These are phyloP conservation scores for Platyrinchus mystaceus DNA, from an alignment of 2,797 vertebrate species.

Conservation along the genomic window DNA sequence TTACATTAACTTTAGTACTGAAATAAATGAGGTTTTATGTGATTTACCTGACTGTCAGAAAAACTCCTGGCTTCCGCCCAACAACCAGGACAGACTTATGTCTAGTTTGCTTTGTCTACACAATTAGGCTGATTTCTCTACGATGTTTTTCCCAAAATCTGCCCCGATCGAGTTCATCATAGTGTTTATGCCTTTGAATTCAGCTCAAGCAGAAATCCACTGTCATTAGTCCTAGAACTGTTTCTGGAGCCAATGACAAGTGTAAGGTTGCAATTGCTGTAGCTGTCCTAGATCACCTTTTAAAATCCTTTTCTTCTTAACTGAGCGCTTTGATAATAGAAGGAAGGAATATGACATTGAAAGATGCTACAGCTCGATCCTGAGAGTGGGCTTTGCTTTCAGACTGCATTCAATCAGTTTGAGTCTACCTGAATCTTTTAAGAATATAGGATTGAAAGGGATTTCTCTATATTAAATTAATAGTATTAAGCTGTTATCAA, in stretches of 20 bases:
- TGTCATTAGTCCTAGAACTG: background rate
- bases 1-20: background rate
- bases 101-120: background rate
- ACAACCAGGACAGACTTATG: background rate
- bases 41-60: background rate
- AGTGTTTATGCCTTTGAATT: background rate
- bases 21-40: background rate
- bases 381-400: background rate
- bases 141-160: background rate
- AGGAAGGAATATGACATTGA: background rate
- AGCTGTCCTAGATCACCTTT: background rate
- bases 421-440: background rate
- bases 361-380: background rate
- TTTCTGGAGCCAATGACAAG: background rate
- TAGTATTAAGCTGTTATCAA: background rate
- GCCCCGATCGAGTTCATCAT: background rate
- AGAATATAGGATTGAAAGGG: background rate
- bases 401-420: background rate
- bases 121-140: background rate
- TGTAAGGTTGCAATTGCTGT: background rate
- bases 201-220: background rate
- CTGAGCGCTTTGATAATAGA: background rate
- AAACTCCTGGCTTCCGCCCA: background rate
- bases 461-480: constrained; percentile 10
- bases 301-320: background rate